Base-by-base conservation (phyloP, 1,140 invertebrate genomes). In the Belonocnema kinseyi region DNA sequence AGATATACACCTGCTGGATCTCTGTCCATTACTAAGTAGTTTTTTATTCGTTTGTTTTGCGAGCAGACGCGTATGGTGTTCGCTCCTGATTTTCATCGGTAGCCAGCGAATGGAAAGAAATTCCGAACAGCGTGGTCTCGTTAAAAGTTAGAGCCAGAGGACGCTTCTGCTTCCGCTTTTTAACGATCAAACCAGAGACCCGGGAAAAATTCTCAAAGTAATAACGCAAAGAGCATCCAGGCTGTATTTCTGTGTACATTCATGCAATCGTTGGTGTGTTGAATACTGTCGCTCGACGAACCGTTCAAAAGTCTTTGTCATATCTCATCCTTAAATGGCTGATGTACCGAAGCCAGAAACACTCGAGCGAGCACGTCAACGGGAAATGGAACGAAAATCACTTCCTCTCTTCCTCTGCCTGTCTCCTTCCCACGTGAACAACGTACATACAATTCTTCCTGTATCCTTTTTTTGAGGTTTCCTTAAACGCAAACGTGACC, bases 341-440 rank as follows among this genome's bases (percentile, higher is more conserved):
- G 61, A 66, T 66, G 33, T 66, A 66, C 16, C 61, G 61, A 26
- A 40, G 61, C 61, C 46, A 66, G 33, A 66, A 66, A 66, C 61
- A 66, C 61, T 40, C 26, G 61, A 66, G 26, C 33, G 33, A 66
- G 33, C 61, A 66, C 40, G 61, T 66, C 61, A 66, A 66, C 61
- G 61, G 61, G 61, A 66, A 66, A 66, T 66, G 61, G 61, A 66
- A 66, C 61, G 61, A 66, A 66, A 66, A 66, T 66, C 61, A 66
- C 61, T 66, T 66, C 61, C 61, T 66, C 61, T n/a, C 33, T 46
- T 66, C 61, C 61, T 66, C 61, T 40, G 14, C 14, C 14, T 66
- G 61, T 66, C 33, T 66, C 13, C 61, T 66, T 66, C 33, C 26
- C 14, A n/a, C 12, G 21, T 46, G 5, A 40, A 40, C 10, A 46